phyloP scores from a whole-genome alignment of 1,140 invertebrate genomes.

The Monomorium pharaonis region DNA sequence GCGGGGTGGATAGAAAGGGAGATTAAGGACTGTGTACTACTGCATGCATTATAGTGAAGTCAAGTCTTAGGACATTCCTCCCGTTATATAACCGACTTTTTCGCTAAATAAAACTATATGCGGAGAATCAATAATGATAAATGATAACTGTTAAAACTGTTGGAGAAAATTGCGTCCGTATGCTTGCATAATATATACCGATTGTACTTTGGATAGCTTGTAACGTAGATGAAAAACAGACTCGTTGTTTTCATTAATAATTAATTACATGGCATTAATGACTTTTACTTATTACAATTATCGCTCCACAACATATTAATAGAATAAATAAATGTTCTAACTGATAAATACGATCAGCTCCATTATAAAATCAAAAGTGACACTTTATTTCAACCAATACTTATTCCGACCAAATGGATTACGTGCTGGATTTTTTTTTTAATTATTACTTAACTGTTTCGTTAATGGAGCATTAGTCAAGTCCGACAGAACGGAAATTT shows the following conservation, averaged over 20 bases:
- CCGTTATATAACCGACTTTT: slow-evolving; percentile 26
- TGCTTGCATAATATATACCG: slow-evolving; percentile 6
- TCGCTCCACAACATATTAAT: background rate
- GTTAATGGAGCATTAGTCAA: background rate
- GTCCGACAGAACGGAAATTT: background rate
- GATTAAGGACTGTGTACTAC: background rate
- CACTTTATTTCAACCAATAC: background rate
- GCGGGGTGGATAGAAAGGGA: background rate
- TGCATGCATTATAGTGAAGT: background rate
- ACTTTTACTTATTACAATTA: background rate
- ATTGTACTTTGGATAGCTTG: background rate
- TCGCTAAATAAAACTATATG: background rate
- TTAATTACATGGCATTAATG: background rate
- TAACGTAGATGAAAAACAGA: background rate
- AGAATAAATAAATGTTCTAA: background rate
- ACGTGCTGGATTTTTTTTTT: background rate
- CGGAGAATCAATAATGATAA: slow-evolving; percentile 42
- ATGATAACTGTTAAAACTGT: slow-evolving; percentile 1
- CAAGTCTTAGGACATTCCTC: slow-evolving; percentile 18
- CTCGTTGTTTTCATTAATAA: background rate
- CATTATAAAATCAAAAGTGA: background rate
- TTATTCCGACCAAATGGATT: no score
- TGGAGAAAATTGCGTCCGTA: slow-evolving; percentile 31
- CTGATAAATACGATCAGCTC: background rate
- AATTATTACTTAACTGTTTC: background rate